Evolutionary conservation across 2,113 vertebrate genomes (phyloP).

Genomic region (Sinocyclocheilus anshuiensis): DNA sequence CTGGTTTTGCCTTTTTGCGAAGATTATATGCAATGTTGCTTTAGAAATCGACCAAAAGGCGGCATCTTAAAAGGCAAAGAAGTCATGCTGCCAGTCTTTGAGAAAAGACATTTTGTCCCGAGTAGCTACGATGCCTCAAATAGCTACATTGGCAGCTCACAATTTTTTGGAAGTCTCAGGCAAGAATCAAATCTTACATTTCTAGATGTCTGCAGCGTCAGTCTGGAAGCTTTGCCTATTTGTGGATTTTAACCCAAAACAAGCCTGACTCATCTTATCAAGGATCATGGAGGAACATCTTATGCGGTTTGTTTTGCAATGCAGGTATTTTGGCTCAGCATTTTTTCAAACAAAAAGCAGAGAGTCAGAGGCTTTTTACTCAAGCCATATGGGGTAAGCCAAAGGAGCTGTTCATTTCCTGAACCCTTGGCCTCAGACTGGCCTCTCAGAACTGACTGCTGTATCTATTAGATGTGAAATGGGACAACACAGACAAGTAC

Average conservation of each 20-base stretch:
- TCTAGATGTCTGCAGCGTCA: not conserved
- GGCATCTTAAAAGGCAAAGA: not conserved
- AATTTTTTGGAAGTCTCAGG: not conserved
- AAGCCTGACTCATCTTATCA: not conserved
- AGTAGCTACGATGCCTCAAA: not conserved
- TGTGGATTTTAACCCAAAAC: not conserved
- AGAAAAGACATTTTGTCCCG: not conserved
- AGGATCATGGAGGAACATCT: not conserved
- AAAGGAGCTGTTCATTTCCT: conserved; percentile 27
- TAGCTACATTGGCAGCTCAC: not conserved
- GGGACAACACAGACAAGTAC: not conserved
- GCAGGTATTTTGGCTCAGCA: not conserved
- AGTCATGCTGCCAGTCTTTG: not conserved
- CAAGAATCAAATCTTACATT: not conserved
- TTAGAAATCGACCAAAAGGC: not conserved
- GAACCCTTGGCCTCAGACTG: not conserved
- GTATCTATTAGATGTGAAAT: not conserved
- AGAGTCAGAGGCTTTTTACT: not conserved
- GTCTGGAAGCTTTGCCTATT: not conserved
- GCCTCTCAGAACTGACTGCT: not conserved
- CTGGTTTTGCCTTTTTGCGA: not conserved
- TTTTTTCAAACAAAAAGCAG: not conserved
- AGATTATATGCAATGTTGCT: not conserved
- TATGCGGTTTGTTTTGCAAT: not conserved
- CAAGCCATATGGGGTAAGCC: not conserved